Evolutionary conservation across 2,113 vertebrate genomes (phyloP), one percentile per base, ranked within the genome.

Genomic region (Plecturocebus donacophilus): DNA sequence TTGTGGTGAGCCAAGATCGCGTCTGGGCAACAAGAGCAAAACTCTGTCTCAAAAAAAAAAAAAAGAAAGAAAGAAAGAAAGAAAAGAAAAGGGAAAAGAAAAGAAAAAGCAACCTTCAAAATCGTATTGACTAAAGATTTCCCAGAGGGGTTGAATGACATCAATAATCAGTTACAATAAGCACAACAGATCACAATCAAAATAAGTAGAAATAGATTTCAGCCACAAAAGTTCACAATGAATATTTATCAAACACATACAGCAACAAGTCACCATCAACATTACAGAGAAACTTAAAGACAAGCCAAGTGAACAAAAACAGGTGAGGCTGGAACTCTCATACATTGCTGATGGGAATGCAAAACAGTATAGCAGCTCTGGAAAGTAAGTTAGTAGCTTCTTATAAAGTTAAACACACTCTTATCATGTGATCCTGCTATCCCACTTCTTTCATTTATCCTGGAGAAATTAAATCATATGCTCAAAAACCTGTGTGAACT

Each of bases 241-340:
- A 80, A 92, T 90, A 64, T 17, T 21, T 64, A 86, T 86, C 91
- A 79, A 88, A 82, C 40, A 76, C 66, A 42, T 77, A 52, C 6
- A 89, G 32, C 27, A 96, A 35, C 5, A 86, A 14, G 8, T 6
- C 61, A 87, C 81, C 47, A 90, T 56, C 64, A 95, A 42, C 27
- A 90, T 58, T 86, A 52, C 70, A 42, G 73, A 73, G 38, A 68
- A 90, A 82, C 9, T 87, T 10, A 90, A 76, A 68, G 30, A 83
- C 16, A 76, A 93, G n/a, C 75, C 12, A 76, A 77, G 23, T 77
- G 58, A 93, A 90, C 75, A 95, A 93, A 93, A 84, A 54, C n/a
- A 49, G 75, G 40, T 40, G 20, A 87, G 64, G 47, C 64, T 83
- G 40, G 6, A 91, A 83, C 45, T 83, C 13, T 77, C 8, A 68